These are phyloP conservation scores for Anthopleura sola DNA, from an alignment of 64 coral and sea anemone genomes.

Conservation along the genomic window DNA sequence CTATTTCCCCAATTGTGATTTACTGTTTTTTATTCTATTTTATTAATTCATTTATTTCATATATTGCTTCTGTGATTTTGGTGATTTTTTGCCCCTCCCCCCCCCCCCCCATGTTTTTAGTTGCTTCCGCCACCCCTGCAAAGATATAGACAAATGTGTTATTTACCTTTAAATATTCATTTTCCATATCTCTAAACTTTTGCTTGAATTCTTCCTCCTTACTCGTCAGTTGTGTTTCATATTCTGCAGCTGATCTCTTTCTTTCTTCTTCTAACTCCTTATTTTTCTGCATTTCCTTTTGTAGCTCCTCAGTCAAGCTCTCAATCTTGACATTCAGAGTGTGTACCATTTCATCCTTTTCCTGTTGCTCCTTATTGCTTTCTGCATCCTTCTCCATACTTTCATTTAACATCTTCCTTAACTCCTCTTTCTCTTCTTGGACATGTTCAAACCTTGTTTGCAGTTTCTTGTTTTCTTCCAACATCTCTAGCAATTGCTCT, in stretches of 20 bases:
- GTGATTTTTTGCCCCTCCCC: too few relatives aligned
- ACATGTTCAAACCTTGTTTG: neutral
- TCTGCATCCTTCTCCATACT: neutral
- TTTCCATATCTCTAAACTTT: neutral
- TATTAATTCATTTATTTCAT: too few relatives aligned
- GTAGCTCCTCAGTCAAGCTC: neutral
- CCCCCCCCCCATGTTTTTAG: too few relatives aligned
- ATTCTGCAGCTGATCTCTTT: neutral
- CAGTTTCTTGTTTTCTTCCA: slow-evolving; percentile 7
- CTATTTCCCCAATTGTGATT: too few relatives aligned
- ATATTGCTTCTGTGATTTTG: too few relatives aligned
- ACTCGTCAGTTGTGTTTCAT: neutral
- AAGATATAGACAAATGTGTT: too few relatives aligned
- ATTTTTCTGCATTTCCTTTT: neutral
- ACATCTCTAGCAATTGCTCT: neutral
- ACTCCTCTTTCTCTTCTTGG: slow-evolving; percentile 16
- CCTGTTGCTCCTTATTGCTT: neutral
- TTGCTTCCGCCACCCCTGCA: too few relatives aligned
- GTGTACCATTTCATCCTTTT: neutral
- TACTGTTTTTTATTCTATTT: too few relatives aligned
- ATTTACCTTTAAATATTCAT: neutral
- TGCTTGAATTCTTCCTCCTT: neutral
- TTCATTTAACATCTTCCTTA: neutral
- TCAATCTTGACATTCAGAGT: neutral
- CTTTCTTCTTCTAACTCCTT: neutral